Percentiles rank a stretch among this genome's conserved stretches.
These are phyloP conservation scores for human (Homo sapiens) DNA, from an alignment of 2,113 vertebrate species.

Conservation along the genomic window DNA sequence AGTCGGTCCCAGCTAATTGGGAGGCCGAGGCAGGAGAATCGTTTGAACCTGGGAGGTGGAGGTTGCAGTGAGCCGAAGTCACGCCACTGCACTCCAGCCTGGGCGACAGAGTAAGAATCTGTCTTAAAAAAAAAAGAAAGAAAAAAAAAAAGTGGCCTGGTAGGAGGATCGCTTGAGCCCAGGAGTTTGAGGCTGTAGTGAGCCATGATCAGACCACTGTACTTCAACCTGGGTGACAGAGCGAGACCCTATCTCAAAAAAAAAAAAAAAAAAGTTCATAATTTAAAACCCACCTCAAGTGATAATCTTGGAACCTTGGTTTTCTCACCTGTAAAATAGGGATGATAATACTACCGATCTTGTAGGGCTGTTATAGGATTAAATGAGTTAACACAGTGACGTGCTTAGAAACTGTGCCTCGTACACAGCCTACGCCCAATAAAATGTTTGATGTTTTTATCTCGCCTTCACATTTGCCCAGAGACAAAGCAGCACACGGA, in stretches of 20 bases:
- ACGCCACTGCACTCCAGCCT: too few relatives aligned
- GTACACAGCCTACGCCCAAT: background rate
- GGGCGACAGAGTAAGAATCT: too few relatives aligned
- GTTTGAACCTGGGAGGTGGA: too few relatives aligned
- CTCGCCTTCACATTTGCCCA: background rate
- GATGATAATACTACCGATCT: background rate
- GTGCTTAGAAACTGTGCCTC: background rate
- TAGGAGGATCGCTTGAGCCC: too few relatives aligned
- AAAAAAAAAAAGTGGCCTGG: too few relatives aligned
- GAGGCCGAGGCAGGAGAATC: too few relatives aligned
- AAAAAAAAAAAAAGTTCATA: background rate
- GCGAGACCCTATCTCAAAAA: background rate
- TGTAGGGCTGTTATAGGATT: background rate
- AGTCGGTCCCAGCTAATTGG: too few relatives aligned
- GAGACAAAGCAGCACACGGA: conserved; percentile 26
- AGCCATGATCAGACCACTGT: too few relatives aligned
- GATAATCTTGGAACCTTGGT: background rate
- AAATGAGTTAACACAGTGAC: background rate
- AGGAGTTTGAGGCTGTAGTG: too few relatives aligned
- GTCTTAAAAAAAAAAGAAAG: too few relatives aligned
- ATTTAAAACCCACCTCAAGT: background rate
- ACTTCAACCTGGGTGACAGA: too few relatives aligned
- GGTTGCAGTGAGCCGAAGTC: too few relatives aligned
- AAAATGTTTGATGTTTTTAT: background rate
- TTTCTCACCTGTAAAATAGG: conserved; percentile 5